Base-by-base conservation (phyloP, 2,797 vertebrate species). In the Perodicticus potto region DNA sequence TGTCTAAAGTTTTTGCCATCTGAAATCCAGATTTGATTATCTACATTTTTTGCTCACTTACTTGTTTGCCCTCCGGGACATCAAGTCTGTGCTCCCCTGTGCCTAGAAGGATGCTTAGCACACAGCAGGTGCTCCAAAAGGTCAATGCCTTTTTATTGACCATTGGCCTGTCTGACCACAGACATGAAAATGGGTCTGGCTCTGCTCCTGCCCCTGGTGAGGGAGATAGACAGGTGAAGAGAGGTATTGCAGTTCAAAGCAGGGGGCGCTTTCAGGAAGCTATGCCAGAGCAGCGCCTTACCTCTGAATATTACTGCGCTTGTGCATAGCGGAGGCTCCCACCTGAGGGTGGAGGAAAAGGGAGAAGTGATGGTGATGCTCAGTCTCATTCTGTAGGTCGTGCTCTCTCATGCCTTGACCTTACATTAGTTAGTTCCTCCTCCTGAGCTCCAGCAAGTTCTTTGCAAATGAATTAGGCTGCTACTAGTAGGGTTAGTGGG, bases 321-420 rank as follows among this genome's bases (percentile, higher is more conserved):
- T 9, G 6, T 0, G 4, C 19, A 0, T 8, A 2, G 2, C 0
- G 4, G 37, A 14, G 9, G 8, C 9, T 32, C 61, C 53, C 29
- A 11, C 4, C 0, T 0, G 2, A 8, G 40, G 10, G 0, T 3
- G 2, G 45, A 13, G 16, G 25, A 11, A 9, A 40, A 2, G 7
- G 12, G 43, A 72, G 49, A 27, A 40, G 32, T 25, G 4, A 2
- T 2, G 1, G 19, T 5, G 5, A 1, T 16, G 40, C 22, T 11
- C 16, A 2, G 40, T 8, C 7, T 43, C 65, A 10, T 43, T 23
- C 3, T 11, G 8, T 1, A 23, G 53, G 40, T 45, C 43, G 17
- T 0, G 0, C 7, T 23, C 78, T 27, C 55, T 65, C n/a, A 25
- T 3, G 0, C 0, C 0, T 45, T 43, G 76, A 37, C 61, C 65